Evolutionary conservation across 2,113 vertebrate species (phyloP), one percentile per base, ranked within the genome.

Genomic region (Prunella fulvescens): DNA sequence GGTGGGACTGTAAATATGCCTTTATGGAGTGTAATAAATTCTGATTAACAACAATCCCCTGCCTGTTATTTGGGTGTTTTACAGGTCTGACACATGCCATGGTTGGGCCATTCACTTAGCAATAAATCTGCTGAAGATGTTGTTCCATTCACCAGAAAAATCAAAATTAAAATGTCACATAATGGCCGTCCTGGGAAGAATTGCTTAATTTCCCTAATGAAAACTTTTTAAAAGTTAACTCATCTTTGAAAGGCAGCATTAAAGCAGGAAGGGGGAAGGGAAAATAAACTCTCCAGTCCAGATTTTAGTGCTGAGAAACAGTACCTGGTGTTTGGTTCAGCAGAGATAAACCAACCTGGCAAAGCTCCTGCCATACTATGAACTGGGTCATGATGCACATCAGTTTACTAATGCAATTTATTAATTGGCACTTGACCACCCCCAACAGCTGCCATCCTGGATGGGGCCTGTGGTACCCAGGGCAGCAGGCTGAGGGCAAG

Each of bases 1-100:
- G 92, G 92, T 94, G 96, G 90, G 95, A 93, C 95, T 92, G 94
- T 96, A 97, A 96, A 96, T 92, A 88, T 79, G 71, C 69, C 80
- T 96, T 96, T 96, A 93, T 90, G 92, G 56, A 67, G 92, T 6
- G 3, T 92, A 90, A 92, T 96, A 96, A 96, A 96, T 96, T 93
- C 94, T 0, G 44, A 96, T 96, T 94, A 96, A 74, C 94, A 93
- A 35, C 92, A 88, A 90, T 93, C 64, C 80, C 57, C 80, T 92
- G 35, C 88, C 90, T 25, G 10, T 95, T 94, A 37, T 88, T 94
- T 78, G 56, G 70, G 79, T 95, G 86, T 91, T 91, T 92, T 92
- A 90, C 79, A 84, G 88, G 81, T 81, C 93, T 94, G 96, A 96
- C 93, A 77, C 6, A 5, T 1, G 7, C 84, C 65, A 33, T 58